Evolutionary conservation across 2,888 invertebrate species (phyloP).

Genomic region (Prenolepis imparis): DNA sequence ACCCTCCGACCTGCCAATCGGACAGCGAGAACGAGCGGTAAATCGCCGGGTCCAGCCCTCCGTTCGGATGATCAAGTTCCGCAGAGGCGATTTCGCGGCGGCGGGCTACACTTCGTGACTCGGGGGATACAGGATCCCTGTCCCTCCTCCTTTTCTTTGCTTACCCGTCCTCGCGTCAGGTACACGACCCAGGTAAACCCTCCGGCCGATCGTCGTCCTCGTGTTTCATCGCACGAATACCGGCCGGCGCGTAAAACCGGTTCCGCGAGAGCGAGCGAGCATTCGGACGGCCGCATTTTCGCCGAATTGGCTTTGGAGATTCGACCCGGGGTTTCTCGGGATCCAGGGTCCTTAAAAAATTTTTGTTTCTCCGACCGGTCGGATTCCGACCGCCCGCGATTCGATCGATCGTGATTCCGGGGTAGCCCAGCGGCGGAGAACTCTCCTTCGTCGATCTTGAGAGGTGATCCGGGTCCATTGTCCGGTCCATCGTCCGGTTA

Average conservation of each 20-base stretch:
- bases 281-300: conserved; percentile 65
- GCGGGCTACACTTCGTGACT: conserved; percentile 42
- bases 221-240: conserved; percentile 62
- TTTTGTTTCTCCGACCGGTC: conserved; percentile 49
- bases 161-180: conserved; percentile 51
- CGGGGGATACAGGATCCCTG: conserved; percentile 16
- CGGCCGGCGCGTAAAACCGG: conserved; percentile 67
- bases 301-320: conserved; percentile 57
- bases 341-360: conserved; percentile 41
- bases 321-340: conserved; percentile 31
- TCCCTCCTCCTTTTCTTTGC: conserved; percentile 16
- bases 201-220: conserved; percentile 61
- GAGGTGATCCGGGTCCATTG: conserved; percentile 38
- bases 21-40: conserved; percentile 21
- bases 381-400: conserved; percentile 74
- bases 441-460: background rate
- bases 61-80: conserved; percentile 35
- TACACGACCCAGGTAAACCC: conserved; percentile 61
- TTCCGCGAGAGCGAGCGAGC: conserved; percentile 46
- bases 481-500: conserved; percentile 49
- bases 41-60: conserved; percentile 5
- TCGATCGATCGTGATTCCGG: conserved; percentile 73
- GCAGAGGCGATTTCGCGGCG: conserved; percentile 44
- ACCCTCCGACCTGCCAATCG: conserved; percentile 33
- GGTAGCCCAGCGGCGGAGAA: conserved; percentile 32